Evolutionary conservation across 2,888 invertebrate species (phyloP), one percentile per base, ranked within the genome.

Genomic region (Acrobasis consociella): DNA sequence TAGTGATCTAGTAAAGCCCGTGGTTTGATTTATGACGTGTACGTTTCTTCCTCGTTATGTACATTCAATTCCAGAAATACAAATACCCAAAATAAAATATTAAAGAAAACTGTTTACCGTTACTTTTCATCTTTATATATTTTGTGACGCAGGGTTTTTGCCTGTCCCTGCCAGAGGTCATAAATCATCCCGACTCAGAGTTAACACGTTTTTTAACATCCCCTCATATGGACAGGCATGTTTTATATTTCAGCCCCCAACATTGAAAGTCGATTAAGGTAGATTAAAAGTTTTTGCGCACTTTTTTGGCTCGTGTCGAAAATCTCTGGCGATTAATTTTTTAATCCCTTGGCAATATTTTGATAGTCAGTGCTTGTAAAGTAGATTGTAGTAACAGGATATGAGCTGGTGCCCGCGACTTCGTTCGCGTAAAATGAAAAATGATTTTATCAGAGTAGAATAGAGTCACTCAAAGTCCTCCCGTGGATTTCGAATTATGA

Each of bases 121-220:
- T 13, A 46, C 10, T n/a, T 46, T n/a, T 46, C 13, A n/a, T 13
- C 46, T 7, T 46, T 46, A 0, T 2, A 7, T 46, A 46, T n/a
- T 61, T 50, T 56, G 31, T 31, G 60, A 56, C n/a, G 13, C 42
- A 22, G 42, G 56, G 42, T 66, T 68, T 70, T 67, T 69, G 61
- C 62, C 59, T 71, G 69, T 70, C 69, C 67, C 62, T 68, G 59
- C 63, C 70, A 69, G 65, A 64, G 64, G 63, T 73, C 76, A 74
- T 77, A 77, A 77, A 78, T 79, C 76, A 78, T 74, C 55, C 59
- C 50, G 31, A 56, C 62, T 70, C 72, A 71, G 71, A 69, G 73
- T 74, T 77, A 77, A 77, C 76, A 75, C 73, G 73, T 75, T 78
- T 77, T 75, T 73, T 72, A 74, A 72, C 73, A 72, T 68, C 68